Conservation (phyloP, 2,888 invertebrate species). For the Aromia moschata region DNA sequence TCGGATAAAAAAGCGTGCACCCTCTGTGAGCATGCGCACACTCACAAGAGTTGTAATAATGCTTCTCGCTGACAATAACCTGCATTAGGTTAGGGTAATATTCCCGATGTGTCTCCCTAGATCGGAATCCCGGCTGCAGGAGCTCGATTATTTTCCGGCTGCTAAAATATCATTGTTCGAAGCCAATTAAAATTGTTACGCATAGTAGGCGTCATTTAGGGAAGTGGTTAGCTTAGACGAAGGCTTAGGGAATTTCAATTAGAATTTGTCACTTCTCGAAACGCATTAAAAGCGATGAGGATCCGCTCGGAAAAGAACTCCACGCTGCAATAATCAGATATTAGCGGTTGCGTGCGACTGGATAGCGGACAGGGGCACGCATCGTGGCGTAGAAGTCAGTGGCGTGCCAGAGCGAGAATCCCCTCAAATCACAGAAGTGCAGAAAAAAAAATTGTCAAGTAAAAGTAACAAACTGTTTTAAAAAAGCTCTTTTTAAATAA, state of each 20-base stretch:
- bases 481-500: too few relatives aligned
- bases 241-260: constrained; percentile 62
- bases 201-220: constrained; percentile 59
- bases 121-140: constrained; percentile 24
- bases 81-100: too few relatives aligned
- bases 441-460: too few relatives aligned
- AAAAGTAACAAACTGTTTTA: too few relatives aligned
- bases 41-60: too few relatives aligned
- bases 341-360: constrained; percentile 46
- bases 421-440: too few relatives aligned
- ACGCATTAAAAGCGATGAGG: constrained; percentile 55
- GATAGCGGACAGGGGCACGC: constrained; percentile 39
- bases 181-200: constrained; percentile 61
- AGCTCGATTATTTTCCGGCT: constrained; percentile 42
- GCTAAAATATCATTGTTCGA: constrained; percentile 55
- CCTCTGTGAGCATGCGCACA: too few relatives aligned
- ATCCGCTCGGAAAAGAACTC: constrained; percentile 46
- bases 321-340: constrained; percentile 43
- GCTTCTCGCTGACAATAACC: too few relatives aligned
- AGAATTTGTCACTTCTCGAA: constrained; percentile 63
- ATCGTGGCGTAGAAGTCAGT: constrained; percentile 34
- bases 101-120: too few relatives aligned
- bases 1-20: too few relatives aligned
- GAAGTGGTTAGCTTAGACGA: constrained; percentile 57
- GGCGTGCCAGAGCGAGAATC: too few relatives aligned